Evolutionary conservation across 2,113 vertebrate genomes (phyloP).

Genomic region (Scomber scombrus): DNA sequence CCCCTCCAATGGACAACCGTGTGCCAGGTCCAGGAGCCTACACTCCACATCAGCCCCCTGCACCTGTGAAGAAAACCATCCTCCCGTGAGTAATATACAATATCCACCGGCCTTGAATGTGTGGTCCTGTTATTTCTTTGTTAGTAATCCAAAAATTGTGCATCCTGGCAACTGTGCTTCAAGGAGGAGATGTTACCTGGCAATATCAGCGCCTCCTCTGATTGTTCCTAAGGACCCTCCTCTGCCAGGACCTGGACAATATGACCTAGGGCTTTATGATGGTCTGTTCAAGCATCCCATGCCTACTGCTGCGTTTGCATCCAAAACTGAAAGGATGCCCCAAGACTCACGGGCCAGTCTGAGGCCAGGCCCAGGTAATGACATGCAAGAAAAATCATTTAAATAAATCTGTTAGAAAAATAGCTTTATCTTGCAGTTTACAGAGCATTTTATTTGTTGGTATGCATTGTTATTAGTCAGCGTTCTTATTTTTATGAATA

Average conservation of each 20-base stretch:
- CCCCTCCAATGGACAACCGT: conserved; percentile 13
- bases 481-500: neutral
- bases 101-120: neutral
- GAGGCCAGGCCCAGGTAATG: conserved; percentile 86
- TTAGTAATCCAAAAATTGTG: neutral
- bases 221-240: conserved; percentile 77
- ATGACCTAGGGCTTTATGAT: conserved; percentile 68
- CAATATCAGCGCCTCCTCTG: conserved; percentile 78
- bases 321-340: conserved; percentile 75
- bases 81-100: conserved; percentile 75
- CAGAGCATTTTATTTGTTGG: neutral
- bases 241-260: conserved; percentile 84
- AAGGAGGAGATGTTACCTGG: conserved; percentile 81
- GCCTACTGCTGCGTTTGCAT: conserved; percentile 83
- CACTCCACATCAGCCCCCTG: conserved; percentile 69
- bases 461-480: neutral
- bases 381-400: neutral
- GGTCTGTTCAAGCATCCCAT: conserved; percentile 70
- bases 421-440: neutral
- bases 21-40: conserved; percentile 84
- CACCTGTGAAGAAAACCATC: conserved; percentile 61
- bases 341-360: neutral
- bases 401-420: too few species aligned
- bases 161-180: conserved; percentile 56
- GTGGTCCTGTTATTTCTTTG: neutral